Percentiles rank a stretch among this genome's conserved stretches.
Evolutionary conservation across 2,113 vertebrate species (phyloP).

Genomic region (Vulpes vulpes): DNA sequence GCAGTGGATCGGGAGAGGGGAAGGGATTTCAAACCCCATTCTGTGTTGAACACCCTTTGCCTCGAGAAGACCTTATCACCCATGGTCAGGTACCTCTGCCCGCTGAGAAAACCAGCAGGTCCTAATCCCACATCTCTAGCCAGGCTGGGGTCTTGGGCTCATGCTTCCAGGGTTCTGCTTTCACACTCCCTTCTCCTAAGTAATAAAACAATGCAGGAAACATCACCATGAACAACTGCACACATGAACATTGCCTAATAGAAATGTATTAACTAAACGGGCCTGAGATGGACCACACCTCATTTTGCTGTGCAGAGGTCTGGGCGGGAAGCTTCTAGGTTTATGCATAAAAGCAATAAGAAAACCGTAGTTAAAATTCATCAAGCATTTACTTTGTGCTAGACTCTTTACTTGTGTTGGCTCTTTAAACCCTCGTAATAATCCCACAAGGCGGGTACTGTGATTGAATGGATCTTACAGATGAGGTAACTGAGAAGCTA

Average conservation of each 20-base stretch:
- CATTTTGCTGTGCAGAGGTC: not conserved
- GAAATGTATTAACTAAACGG: not conserved
- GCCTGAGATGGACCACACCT: not conserved
- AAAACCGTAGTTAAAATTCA: not conserved
- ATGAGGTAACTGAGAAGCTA: not conserved
- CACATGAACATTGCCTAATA: not conserved
- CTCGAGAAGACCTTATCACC: not conserved
- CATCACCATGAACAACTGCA: not conserved
- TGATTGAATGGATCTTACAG: not conserved
- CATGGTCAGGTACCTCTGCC: not conserved
- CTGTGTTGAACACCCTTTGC: not conserved
- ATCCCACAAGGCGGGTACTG: not conserved
- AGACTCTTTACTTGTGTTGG: not conserved
- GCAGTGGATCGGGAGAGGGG: not conserved
- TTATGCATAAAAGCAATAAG: not conserved
- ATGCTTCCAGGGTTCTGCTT: not conserved
- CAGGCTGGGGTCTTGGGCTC: not conserved
- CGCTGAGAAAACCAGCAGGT: not conserved
- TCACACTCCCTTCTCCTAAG: not conserved
- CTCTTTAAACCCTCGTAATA: not conserved
- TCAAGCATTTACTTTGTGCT: not conserved
- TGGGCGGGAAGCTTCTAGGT: not conserved
- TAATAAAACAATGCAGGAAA: not conserved
- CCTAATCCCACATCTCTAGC: not conserved
- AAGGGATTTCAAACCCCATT: not conserved